A percentile compares a stretch with the other conserved stretches of the same genome.
phyloP scores from a whole-genome alignment of 2,113 vertebrate species.

The Trichechus manatus region DNA sequence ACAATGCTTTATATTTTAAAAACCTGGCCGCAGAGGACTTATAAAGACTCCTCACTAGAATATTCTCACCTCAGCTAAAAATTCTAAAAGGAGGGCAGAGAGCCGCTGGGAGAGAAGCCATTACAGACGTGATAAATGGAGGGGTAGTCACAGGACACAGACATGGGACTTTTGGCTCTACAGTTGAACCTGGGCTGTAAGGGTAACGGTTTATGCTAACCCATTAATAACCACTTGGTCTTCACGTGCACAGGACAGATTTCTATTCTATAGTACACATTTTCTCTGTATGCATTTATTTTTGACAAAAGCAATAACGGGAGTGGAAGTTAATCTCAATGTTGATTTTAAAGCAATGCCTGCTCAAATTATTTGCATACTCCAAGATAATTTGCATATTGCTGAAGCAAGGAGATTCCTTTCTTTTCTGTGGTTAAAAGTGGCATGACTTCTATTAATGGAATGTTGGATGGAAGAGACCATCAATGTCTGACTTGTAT shows the following conservation, averaged over 20 bases:
- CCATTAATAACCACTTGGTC: not conserved
- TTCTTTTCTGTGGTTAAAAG: not conserved
- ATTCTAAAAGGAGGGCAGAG: not conserved
- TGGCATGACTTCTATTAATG: not conserved
- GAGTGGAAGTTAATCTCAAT: not conserved
- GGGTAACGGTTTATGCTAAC: too few relatives aligned
- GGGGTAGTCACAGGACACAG: not conserved
- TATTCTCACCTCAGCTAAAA: not conserved
- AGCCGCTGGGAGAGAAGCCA: too few relatives aligned
- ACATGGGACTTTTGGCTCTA: not conserved
- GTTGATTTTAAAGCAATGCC: not conserved
- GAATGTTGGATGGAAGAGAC: too few relatives aligned
- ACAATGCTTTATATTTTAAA: not conserved
- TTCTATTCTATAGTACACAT: too few relatives aligned
- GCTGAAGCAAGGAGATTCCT: not conserved
- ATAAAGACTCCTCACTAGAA: not conserved
- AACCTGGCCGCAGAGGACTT: not conserved
- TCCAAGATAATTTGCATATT: not conserved
- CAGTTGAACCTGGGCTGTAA: not conserved
- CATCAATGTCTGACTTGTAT: not conserved
- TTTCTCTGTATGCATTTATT: not conserved
- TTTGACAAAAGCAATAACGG: not conserved
- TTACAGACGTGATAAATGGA: accelerated
- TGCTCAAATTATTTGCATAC: not conserved
- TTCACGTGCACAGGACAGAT: not conserved